Evolutionary conservation across 2,113 vertebrate genomes (phyloP), one percentile per base, ranked within the genome.

Genomic region (Carassius auratus): DNA sequence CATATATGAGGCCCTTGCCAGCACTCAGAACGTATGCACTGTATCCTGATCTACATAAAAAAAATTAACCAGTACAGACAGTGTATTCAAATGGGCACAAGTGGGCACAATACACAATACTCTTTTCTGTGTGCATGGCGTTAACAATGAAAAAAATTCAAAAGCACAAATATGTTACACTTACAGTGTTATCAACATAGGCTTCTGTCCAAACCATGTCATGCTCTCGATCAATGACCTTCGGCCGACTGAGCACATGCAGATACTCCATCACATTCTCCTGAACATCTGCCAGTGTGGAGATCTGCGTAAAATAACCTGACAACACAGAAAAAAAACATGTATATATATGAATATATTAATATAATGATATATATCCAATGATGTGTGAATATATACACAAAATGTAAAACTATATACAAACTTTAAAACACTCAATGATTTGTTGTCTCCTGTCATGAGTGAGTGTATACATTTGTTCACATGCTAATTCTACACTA

Each of bases 201-300:
- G 98, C 98, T 91, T 99, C 98, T 0, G 98, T 99, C 98, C 98
- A 99, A 36, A 99, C 96, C 0, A 98, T 97, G 4, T 99, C 98
- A 0, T 99, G 98, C 77, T 99, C 97, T 88, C 96, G 97, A 92
- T 99, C 98, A 21, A 99, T 99, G 66, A 99, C 98, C 90, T 99
- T 99, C 17, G 98, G 98, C 8, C 98, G 94, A 91, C 98, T 99
- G 76, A 99, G 96, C 30, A 99, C 98, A 0, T 99, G 98, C 13
- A 99, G 97, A 87, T 99, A 99, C 89, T 99, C 98, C 98, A 99
- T 99, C 87, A 99, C 98, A 0, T 99, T 99, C 92, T 99, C 98
- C 81, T 99, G 98, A 76, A 99, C 97, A 2, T 99, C 98, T 42
- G 98, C 98, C 92, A 99, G 85, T 0, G 98, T 99, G 68, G 98